These are phyloP conservation scores for Crematogaster levior DNA, from an alignment of 2,888 invertebrate genomes.

Conservation along the genomic window DNA sequence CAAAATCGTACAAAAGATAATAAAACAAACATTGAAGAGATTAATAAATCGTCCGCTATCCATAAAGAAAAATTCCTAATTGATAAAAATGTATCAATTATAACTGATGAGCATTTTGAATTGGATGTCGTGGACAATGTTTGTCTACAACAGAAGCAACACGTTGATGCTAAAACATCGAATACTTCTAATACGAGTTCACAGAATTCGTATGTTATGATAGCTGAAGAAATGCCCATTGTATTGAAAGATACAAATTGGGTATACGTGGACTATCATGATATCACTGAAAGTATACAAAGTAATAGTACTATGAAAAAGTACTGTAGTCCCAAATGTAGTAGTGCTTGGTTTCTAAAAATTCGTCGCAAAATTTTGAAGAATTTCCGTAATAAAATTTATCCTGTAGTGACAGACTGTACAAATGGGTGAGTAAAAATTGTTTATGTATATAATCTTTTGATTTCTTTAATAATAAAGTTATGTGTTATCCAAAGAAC, in stretches of 20 bases:
- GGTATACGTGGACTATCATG: slow-evolving; percentile 45
- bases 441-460: neutral
- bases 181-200: slow-evolving; percentile 37
- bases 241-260: slow-evolving; percentile 25
- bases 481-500: too few species aligned
- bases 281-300: slow-evolving; percentile 57
- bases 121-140: neutral
- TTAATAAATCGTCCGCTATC: neutral
- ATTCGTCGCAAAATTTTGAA: slow-evolving; percentile 74
- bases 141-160: neutral
- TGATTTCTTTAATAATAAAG: neutral
- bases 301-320: slow-evolving; percentile 51
- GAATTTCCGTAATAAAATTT: slow-evolving; percentile 72
- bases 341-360: slow-evolving; percentile 71
- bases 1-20: neutral
- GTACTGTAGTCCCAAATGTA: slow-evolving; percentile 58
- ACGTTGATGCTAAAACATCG: neutral
- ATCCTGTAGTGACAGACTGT: slow-evolving; percentile 64
- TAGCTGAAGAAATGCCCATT: slow-evolving; percentile 48
- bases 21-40: neutral
- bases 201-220: slow-evolving; percentile 45
- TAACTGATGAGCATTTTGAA: slow-evolving; percentile 62
- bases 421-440: slow-evolving; percentile 73
- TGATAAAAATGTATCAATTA: slow-evolving; percentile 69
- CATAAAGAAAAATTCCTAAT: slow-evolving; percentile 36